Percentiles rank a stretch among this genome's conserved stretches.
Conservation (phyloP, 2,888 invertebrate species). For the Rhorus exstirpatorius region DNA sequence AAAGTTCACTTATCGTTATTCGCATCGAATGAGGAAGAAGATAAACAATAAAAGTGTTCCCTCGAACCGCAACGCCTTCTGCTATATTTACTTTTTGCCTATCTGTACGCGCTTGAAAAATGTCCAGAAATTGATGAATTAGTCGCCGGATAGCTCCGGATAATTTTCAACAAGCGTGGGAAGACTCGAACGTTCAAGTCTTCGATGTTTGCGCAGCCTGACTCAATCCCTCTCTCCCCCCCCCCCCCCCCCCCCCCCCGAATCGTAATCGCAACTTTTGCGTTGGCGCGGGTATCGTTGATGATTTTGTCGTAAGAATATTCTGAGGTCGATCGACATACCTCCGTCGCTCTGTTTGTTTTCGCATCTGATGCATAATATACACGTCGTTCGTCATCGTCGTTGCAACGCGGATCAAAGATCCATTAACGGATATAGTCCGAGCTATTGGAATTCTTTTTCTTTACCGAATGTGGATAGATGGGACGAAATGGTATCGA, state of each 20-base stretch:
- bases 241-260: no score
- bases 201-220: slow-evolving; percentile 8
- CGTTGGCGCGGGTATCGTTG: slow-evolving; percentile 36
- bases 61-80: neutral
- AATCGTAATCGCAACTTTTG: slow-evolving; percentile 14
- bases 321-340: slow-evolving; percentile 48
- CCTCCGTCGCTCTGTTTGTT: slow-evolving; percentile 28
- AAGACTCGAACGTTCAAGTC: slow-evolving; percentile 1
- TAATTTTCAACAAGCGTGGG: slow-evolving; percentile 27
- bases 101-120: slow-evolving; percentile 36
- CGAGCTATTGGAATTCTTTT: slow-evolving; percentile 21
- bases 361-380: slow-evolving; percentile 26
- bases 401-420: slow-evolving; percentile 33
- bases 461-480: slow-evolving; percentile 32
- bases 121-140: slow-evolving; percentile 48
- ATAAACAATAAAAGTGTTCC: slow-evolving; percentile 16
- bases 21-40: neutral
- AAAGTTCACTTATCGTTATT: neutral
- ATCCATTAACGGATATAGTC: slow-evolving; percentile 61
- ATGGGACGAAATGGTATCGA: slow-evolving; percentile 22
- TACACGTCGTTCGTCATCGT: no score
- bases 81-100: slow-evolving; percentile 41
- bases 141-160: slow-evolving; percentile 21
- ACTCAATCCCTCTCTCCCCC: neutral
- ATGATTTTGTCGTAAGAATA: slow-evolving; percentile 37